These are phyloP conservation scores for Osmerus mordax DNA, from an alignment of 2,113 vertebrate genomes.

Conservation along the genomic window DNA sequence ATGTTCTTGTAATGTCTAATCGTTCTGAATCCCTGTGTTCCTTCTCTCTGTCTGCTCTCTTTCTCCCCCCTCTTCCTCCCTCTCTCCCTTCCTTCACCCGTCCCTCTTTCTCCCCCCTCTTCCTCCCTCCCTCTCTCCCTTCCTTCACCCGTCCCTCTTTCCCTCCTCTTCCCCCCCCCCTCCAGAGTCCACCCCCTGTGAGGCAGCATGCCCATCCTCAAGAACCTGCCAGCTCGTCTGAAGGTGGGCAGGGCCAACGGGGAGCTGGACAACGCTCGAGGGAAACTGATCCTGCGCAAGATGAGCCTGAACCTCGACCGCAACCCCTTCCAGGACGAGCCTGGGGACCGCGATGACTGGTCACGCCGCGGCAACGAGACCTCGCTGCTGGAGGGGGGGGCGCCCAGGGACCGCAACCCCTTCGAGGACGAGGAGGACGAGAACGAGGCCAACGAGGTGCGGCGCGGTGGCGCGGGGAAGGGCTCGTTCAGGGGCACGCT, in stretches of 20 bases:
- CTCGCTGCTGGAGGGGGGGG: constrained; percentile 64
- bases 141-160: neutral
- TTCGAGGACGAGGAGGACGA: constrained; percentile 77
- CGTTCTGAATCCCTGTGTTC: neutral
- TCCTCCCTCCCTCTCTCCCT: neutral
- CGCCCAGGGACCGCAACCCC: constrained; percentile 71
- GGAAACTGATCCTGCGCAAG: constrained; percentile 71
- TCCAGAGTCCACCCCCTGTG: constrained; percentile 37
- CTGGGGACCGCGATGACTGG: constrained; percentile 58
- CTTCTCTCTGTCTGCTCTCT: neutral
- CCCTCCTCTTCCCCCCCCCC: constrained; percentile 25
- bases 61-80: neutral
- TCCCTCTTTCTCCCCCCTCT: neutral
- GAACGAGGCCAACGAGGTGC: constrained; percentile 72
- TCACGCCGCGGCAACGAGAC: constrained; percentile 49
- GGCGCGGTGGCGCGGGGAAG: constrained; percentile 51
- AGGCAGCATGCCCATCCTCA: constrained; percentile 78
- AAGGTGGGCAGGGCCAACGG: constrained; percentile 60
- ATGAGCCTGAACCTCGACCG: constrained; percentile 72
- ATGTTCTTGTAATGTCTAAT: neutral
- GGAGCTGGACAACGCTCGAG: constrained; percentile 59
- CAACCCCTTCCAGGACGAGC: constrained; percentile 73
- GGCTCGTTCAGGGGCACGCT: constrained; percentile 73
- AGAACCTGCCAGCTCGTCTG: constrained; percentile 70
- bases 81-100: neutral